A percentile compares a stretch with the other conserved stretches of the same genome.
Evolutionary conservation across 2,888 invertebrate genomes (phyloP).

Genomic region (Parapristionchus giblindavisi): DNA sequence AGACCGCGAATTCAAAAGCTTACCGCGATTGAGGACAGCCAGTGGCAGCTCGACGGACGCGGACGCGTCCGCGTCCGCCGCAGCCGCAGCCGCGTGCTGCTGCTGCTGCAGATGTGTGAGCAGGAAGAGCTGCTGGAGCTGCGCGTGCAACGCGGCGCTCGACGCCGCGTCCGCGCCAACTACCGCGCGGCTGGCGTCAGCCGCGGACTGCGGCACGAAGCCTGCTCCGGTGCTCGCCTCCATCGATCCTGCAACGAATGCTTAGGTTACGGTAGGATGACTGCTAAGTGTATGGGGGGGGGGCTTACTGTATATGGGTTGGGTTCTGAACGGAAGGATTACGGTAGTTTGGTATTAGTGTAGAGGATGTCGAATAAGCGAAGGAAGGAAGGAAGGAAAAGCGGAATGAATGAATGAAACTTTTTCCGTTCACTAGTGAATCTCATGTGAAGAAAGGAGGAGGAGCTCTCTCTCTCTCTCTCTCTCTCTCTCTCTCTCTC

Average conservation of each 20-base stretch:
- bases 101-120: constrained; percentile 25
- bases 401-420: not conserved
- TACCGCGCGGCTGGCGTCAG: not conserved
- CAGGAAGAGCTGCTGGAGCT: constrained; percentile 31
- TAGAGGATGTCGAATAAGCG: constrained; percentile 7
- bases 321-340: constrained; percentile 7
- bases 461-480: not conserved
- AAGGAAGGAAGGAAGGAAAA: not conserved
- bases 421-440: too few relatives aligned
- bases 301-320: not conserved
- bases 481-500: not conserved
- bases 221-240: constrained; percentile 21
- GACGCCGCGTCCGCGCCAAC: not conserved
- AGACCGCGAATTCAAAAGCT: not conserved
- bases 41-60: not conserved
- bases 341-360: not conserved
- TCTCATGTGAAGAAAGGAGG: constrained; percentile 2
- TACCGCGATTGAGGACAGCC: constrained; percentile 20
- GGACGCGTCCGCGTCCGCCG: not conserved
- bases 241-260: constrained; percentile 34
- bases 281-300: not conserved
- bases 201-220: not conserved
- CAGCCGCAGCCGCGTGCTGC: not conserved
- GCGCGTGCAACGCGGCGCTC: not conserved
- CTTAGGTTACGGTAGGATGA: not conserved